These are phyloP conservation scores for Candidula unifasciata DNA, from an alignment of 2,888 invertebrate species.

Conservation along the genomic window DNA sequence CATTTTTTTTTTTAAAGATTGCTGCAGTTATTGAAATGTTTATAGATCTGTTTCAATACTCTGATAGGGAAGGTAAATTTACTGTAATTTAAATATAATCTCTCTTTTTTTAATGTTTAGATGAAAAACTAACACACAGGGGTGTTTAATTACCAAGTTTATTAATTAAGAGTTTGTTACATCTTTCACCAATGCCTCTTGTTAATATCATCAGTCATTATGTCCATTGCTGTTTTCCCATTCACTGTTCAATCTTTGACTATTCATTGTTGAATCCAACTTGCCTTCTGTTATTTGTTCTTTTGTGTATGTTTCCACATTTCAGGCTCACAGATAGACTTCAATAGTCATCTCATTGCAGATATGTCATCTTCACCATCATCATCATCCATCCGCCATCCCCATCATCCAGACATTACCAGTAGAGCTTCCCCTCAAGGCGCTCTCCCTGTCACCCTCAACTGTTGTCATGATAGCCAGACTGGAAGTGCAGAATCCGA, in stretches of 20 bases:
- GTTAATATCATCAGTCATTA: too few relatives aligned
- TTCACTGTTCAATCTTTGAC: background rate
- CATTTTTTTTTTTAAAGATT: too few relatives aligned
- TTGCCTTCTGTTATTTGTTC: background rate
- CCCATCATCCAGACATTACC: slow-evolving; percentile 31
- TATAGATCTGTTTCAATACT: too few relatives aligned
- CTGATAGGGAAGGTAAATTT: too few relatives aligned
- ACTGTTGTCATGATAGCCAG: slow-evolving; percentile 50
- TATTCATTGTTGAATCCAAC: background rate
- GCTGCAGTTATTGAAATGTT: too few relatives aligned
- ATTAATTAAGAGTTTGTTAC: too few relatives aligned
- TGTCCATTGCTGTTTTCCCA: background rate
- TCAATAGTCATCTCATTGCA: slow-evolving; percentile 48
- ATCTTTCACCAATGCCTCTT: too few relatives aligned
- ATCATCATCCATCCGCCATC: slow-evolving; percentile 41
- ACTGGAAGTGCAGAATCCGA: slow-evolving; percentile 55
- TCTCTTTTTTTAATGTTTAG: too few relatives aligned
- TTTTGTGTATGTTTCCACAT: slow-evolving; percentile 44
- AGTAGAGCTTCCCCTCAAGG: slow-evolving; percentile 33
- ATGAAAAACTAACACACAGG: too few relatives aligned
- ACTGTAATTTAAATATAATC: too few relatives aligned
- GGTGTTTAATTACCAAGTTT: too few relatives aligned
- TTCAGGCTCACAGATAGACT: slow-evolving; percentile 51
- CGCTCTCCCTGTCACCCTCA: slow-evolving; percentile 41
- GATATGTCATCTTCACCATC: slow-evolving; percentile 49